Conservation (phyloP, 2,888 invertebrate species). For the Andrena fulva region DNA sequence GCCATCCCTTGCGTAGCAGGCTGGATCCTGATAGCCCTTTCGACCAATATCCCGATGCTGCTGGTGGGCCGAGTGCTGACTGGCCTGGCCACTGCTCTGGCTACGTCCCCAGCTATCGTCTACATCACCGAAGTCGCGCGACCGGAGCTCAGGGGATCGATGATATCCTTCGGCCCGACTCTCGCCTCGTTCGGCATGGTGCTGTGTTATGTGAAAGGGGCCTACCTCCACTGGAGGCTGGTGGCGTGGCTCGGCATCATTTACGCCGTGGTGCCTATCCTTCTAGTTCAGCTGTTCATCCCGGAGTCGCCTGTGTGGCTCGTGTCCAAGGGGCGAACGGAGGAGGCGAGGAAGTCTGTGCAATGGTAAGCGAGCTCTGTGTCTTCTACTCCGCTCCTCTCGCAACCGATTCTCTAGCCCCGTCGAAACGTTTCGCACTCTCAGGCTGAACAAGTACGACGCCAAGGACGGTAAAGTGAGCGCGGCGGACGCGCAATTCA, state of each 20-base stretch:
- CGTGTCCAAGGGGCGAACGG: slow-evolving; percentile 86
- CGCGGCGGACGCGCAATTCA: slow-evolving; percentile 86
- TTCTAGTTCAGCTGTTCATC: slow-evolving; percentile 85
- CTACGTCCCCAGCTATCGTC: slow-evolving; percentile 87
- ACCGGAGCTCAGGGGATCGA: slow-evolving; percentile 87
- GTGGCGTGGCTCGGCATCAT: slow-evolving; percentile 87
- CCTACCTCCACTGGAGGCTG: slow-evolving; percentile 86
- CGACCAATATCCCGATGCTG: slow-evolving; percentile 85
- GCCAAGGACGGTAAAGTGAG: slow-evolving; percentile 72
- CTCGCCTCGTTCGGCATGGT: slow-evolving; percentile 88
- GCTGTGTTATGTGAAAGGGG: slow-evolving; percentile 86
- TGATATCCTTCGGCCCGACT: slow-evolving; percentile 87
- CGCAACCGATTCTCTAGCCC: not conserved
- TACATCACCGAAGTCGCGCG: slow-evolving; percentile 88
- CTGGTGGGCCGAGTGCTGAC: slow-evolving; percentile 86
- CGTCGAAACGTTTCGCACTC: not conserved
- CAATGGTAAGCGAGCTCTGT: slow-evolving; percentile 81
- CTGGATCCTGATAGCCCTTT: slow-evolving; percentile 86
- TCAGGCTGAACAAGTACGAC: slow-evolving; percentile 78
- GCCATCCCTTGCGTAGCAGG: slow-evolving; percentile 86
- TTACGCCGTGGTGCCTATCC: slow-evolving; percentile 86
- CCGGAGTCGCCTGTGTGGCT: slow-evolving; percentile 88
- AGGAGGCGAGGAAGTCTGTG: slow-evolving; percentile 86
- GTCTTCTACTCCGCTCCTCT: not conserved
- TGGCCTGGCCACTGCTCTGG: slow-evolving; percentile 87